These are phyloP conservation scores for Columba janthina DNA, from an alignment of 2,113 vertebrate genomes.

Conservation along the genomic window DNA sequence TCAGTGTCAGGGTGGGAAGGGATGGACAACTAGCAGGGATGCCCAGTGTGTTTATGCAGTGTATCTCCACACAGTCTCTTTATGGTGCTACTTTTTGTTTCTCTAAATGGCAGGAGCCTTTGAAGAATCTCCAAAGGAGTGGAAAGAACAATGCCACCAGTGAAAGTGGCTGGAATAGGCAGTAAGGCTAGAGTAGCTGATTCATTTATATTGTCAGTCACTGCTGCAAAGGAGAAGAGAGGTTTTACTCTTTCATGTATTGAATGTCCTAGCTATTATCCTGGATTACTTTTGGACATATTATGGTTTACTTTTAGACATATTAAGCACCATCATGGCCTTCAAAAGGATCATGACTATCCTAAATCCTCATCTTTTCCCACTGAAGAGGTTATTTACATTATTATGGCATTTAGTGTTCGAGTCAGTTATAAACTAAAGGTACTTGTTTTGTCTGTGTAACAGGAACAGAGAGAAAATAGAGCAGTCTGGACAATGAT, in stretches of 20 bases:
- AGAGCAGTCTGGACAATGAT: neutral
- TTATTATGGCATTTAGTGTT: neutral
- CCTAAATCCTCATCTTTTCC: neutral
- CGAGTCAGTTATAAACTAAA: neutral
- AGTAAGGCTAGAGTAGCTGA: neutral
- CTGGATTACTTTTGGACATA: neutral
- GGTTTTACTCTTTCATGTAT: neutral
- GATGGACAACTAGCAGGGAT: neutral
- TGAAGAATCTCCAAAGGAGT: neutral
- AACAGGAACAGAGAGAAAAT: neutral
- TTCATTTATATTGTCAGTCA: neutral
- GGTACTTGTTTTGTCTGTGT: neutral
- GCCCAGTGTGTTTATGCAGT: too few species aligned
- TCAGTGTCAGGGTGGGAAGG: rapidly evolving
- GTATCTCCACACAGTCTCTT: neutral
- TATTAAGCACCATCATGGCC: neutral
- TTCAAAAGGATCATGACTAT: neutral
- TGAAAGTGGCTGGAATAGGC: neutral
- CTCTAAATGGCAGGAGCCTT: neutral
- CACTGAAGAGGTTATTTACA: neutral
- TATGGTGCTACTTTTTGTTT: neutral
- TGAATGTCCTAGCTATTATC: neutral
- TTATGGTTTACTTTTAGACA: neutral
- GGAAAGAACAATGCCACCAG: neutral
- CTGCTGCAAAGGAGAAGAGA: neutral